Conservation (phyloP, 2,797 vertebrate genomes). For the Tokudaia tokunoshimensis region DNA sequence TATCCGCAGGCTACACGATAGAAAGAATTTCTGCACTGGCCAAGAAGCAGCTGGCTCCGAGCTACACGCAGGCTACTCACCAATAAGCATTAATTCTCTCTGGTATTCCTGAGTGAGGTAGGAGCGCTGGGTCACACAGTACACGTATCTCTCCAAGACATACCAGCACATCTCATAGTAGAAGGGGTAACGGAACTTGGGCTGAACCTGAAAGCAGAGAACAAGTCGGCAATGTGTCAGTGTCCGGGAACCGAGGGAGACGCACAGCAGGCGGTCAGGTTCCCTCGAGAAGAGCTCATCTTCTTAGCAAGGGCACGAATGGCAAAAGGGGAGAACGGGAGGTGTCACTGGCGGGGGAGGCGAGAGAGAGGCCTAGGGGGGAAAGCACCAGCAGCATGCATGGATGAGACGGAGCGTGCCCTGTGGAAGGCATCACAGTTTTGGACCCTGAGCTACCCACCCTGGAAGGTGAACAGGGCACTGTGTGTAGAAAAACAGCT, state of each 20-base stretch:
- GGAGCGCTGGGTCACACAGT: slow-evolving; percentile 96
- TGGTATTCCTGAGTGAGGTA: slow-evolving; percentile 94
- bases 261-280: slow-evolving; percentile 25
- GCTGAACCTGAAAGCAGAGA: slow-evolving; percentile 93
- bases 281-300: slow-evolving; percentile 67
- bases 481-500: neutral
- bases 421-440: neutral
- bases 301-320: slow-evolving; percentile 83
- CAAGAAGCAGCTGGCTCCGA: rapidly evolving
- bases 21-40: neutral
- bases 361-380: slow-evolving; percentile 62
- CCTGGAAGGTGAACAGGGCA: neutral
- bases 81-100: slow-evolving; percentile 91
- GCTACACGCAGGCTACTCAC: slow-evolving; percentile 87
- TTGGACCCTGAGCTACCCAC: neutral
- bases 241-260: neutral
- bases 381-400: slow-evolving; percentile 79
- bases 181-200: slow-evolving; percentile 99
- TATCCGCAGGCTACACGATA: neutral
- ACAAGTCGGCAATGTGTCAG: slow-evolving; percentile 63
- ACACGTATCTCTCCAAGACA: slow-evolving; percentile 97
- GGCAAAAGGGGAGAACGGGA: slow-evolving; percentile 74
- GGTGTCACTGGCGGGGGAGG: slow-evolving; percentile 73
- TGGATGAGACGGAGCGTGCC: slow-evolving; percentile 1
- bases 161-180: slow-evolving; percentile 99